A percentile compares a stretch with the other conserved stretches of the same genome.
Conservation (phyloP, 2,797 vertebrate genomes). For the Mormyrops attenuatus region DNA sequence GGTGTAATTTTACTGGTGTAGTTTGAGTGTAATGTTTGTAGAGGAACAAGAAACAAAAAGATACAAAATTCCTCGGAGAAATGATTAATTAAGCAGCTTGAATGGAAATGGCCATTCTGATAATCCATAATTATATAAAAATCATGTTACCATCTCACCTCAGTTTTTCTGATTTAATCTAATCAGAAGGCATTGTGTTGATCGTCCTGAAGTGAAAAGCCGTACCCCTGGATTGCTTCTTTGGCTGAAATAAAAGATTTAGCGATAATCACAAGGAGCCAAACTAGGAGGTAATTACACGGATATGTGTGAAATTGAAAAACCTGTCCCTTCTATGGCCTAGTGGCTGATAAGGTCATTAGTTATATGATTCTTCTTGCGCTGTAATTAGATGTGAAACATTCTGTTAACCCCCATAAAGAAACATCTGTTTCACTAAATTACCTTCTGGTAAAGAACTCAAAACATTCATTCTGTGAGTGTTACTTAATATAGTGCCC, state of each 20-base stretch:
- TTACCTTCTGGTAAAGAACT: conserved; percentile 92
- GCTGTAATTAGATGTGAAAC: conserved; percentile 96
- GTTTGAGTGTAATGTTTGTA: not conserved
- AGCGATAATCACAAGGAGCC: conserved; percentile 67
- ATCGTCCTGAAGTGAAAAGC: not conserved
- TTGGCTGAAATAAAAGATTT: conserved; percentile 60
- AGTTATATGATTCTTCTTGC: conserved; percentile 91
- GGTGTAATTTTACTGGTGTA: not conserved
- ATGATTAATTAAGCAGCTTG: not conserved
- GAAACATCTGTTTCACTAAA: conserved; percentile 93
- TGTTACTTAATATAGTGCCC: conserved; percentile 36
- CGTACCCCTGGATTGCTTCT: conserved; percentile 48
- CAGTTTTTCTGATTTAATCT: conserved; percentile 12
- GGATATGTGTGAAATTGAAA: conserved; percentile 82
- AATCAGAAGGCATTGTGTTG: not conserved
- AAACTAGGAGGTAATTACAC: conserved; percentile 67
- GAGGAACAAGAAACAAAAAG: no score
- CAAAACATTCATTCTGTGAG: conserved; percentile 73
- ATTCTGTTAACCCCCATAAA: conserved; percentile 92
- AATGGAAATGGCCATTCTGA: not conserved
- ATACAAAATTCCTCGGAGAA: not conserved
- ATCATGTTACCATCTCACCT: not conserved
- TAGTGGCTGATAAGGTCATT: conserved; percentile 96
- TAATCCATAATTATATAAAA: not conserved
- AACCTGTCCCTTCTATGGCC: conserved; percentile 82